Percentiles rank a stretch among this genome's conserved stretches.
These are phyloP conservation scores for Ctenomys sociabilis DNA, from an alignment of 2,113 vertebrate genomes.

Conservation along the genomic window DNA sequence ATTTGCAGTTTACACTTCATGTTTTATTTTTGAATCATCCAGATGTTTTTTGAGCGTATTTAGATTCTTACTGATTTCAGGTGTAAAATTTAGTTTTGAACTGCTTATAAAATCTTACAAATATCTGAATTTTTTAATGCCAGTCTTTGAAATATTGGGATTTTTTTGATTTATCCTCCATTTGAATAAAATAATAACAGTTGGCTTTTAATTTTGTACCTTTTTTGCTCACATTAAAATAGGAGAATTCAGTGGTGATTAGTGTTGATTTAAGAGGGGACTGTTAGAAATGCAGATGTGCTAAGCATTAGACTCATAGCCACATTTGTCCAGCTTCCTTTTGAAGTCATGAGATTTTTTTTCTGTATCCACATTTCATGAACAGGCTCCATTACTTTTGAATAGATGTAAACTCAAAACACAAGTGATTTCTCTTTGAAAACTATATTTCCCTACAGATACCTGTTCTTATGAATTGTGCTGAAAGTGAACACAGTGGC, in stretches of 20 bases:
- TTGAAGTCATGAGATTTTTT: neutral
- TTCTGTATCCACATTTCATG: neutral
- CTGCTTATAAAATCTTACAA: conserved; percentile 40
- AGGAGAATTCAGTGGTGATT: neutral
- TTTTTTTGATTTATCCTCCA: neutral
- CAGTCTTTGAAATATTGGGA: neutral
- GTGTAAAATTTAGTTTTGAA: conserved; percentile 49
- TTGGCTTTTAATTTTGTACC: conserved; percentile 43
- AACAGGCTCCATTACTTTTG: neutral
- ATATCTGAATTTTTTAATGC: conserved; percentile 19
- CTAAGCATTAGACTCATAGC: neutral
- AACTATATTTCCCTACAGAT: neutral
- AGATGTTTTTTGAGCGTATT: conserved; percentile 28
- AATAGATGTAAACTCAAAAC: neutral
- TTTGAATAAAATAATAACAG: conserved; percentile 12
- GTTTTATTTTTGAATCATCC: conserved; percentile 19
- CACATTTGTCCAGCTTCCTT: neutral
- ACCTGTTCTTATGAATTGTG: neutral
- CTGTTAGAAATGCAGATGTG: neutral
- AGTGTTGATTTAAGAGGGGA: neutral
- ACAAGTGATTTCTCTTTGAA: conserved; percentile 27
- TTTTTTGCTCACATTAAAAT: conserved; percentile 23
- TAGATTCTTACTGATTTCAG: conserved; percentile 22
- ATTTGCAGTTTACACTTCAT: neutral
- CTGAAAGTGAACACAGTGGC: neutral